Evolutionary conservation across 2,888 invertebrate genomes (phyloP).

Genomic region (Chymomyza amoena): DNA sequence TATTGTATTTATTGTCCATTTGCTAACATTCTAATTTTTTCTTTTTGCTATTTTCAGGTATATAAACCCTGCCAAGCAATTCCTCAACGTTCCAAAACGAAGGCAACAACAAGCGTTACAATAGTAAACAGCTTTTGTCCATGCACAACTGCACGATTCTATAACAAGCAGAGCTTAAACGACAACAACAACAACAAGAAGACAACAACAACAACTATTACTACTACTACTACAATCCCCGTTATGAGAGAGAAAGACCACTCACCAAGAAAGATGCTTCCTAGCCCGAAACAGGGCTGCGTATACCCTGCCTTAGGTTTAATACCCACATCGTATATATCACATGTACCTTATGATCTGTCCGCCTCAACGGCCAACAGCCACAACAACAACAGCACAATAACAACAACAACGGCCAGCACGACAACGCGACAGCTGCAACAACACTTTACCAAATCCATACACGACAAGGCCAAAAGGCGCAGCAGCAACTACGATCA

Average conservation of each 20-base stretch:
- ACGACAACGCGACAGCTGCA: constrained; percentile 38
- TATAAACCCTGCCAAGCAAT: constrained; percentile 18
- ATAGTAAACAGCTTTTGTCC: not conserved
- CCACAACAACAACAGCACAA: constrained; percentile 76
- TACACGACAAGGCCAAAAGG: constrained; percentile 52
- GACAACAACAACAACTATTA: not conserved
- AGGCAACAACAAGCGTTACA: constrained; percentile 30
- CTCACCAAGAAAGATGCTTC: constrained; percentile 92
- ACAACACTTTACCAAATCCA: constrained; percentile 11
- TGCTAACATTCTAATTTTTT: not conserved
- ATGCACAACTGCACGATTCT: not conserved
- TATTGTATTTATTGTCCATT: not conserved
- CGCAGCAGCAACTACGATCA: constrained; percentile 81
- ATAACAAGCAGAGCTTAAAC: not conserved
- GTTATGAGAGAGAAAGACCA: constrained; percentile 95
- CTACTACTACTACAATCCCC: constrained; percentile 54
- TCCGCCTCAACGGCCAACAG: constrained; percentile 76
- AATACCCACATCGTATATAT: constrained; percentile 80
- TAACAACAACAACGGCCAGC: constrained; percentile 33
- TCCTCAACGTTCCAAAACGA: constrained; percentile 8
- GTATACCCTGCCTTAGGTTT: constrained; percentile 84
- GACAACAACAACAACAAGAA: constrained; percentile 4
- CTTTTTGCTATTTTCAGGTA: constrained; percentile 34
- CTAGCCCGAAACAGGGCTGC: constrained; percentile 87
- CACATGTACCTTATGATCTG: constrained; percentile 85